phyloP scores from a whole-genome alignment of 2,113 vertebrate genomes.

The Prunella fulvescens region DNA sequence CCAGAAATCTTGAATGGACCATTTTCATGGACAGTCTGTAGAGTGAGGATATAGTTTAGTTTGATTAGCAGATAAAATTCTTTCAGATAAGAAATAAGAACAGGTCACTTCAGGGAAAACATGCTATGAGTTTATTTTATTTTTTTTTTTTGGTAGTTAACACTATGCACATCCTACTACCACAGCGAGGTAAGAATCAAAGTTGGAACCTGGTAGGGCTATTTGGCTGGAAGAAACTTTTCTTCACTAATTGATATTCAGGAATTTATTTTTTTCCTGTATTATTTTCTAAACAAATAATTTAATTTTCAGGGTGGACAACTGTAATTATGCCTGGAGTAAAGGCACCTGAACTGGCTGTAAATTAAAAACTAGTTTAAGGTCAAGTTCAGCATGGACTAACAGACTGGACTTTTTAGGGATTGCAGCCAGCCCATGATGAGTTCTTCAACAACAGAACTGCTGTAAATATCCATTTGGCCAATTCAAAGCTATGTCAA shows the following conservation, averaged over 20 bases:
- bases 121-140: not conserved
- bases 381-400: not conserved
- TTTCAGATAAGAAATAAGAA: not conserved
- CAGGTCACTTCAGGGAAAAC: not conserved
- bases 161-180: not conserved
- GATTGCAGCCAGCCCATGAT: not conserved
- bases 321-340: not conserved
- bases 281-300: not conserved
- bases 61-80: not conserved
- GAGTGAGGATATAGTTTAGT: not conserved
- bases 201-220: not conserved
- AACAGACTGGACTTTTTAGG: not conserved
- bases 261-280: not conserved
- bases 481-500: not conserved
- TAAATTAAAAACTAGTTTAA: not conserved
- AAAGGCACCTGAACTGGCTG: not conserved
- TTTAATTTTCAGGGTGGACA: not conserved
- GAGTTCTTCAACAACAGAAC: not conserved
- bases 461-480: not conserved
- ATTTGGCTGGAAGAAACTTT: not conserved
- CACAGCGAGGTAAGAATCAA: not conserved
- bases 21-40: not conserved
- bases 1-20: not conserved
- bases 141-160: rapidly evolving
- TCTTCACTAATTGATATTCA: not conserved